phyloP scores from a whole-genome alignment of 2,113 vertebrate species.

The Ochotona princeps region DNA sequence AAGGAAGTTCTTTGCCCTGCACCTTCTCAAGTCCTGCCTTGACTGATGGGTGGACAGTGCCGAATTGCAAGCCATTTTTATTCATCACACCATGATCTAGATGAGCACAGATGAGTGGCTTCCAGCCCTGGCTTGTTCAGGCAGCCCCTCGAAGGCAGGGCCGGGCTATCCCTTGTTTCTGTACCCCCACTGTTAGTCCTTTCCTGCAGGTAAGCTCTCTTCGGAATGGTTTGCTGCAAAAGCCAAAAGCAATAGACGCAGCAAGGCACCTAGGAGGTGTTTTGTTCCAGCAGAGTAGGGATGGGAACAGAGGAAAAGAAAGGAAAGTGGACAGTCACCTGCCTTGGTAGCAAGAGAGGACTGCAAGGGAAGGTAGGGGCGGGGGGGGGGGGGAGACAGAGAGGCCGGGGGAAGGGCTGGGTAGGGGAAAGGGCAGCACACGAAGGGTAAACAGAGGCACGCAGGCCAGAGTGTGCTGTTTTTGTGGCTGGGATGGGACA shows the following conservation, averaged over 20 bases:
- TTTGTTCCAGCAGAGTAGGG: no score
- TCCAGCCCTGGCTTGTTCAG: no score
- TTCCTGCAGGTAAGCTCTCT: no score
- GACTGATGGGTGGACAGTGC: neutral
- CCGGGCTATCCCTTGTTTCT: neutral
- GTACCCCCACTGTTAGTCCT: neutral
- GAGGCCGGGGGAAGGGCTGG: neutral
- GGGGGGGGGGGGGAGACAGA: accelerated
- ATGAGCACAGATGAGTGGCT: accelerated
- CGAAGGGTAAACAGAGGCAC: no score
- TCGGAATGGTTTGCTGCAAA: no score
- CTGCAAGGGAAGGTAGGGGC: neutral
- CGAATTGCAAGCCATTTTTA: neutral
- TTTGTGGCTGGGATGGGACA: no score
- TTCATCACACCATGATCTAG: neutral
- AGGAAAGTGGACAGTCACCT: no score
- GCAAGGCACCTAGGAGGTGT: no score
- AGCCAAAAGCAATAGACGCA: no score
- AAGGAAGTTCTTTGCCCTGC: neutral
- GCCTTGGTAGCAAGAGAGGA: no score
- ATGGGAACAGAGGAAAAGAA: no score
- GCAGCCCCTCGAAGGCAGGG: neutral
- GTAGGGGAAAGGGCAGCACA: neutral
- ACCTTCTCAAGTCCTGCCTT: neutral
- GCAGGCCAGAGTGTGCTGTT: no score